phyloP scores from a whole-genome alignment of 2,888 invertebrate genomes.

The Aporophyla lueneburgensis region DNA sequence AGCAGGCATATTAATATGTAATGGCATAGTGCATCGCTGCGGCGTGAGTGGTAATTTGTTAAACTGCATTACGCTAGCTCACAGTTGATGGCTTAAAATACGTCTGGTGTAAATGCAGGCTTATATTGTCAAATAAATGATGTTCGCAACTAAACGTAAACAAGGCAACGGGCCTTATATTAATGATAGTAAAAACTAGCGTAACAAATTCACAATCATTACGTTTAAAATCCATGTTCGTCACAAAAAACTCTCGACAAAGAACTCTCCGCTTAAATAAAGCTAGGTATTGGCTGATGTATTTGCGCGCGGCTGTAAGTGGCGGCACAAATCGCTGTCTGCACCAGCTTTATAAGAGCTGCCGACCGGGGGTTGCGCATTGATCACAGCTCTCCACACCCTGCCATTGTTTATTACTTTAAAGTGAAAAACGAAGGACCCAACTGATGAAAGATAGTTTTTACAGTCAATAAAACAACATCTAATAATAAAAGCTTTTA shows the following conservation, averaged over 20 bases:
- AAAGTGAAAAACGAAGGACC: neutral
- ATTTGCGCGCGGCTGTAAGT: constrained; percentile 43
- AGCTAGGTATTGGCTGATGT: constrained; percentile 43
- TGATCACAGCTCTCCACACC: no score
- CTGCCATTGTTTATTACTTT: no score
- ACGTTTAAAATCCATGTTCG: constrained; percentile 15
- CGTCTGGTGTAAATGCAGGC: neutral
- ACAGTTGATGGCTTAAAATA: neutral
- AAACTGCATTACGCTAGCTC: neutral
- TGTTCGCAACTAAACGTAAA: neutral
- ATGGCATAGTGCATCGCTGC: neutral
- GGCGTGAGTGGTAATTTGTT: no score
- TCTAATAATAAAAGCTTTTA: neutral
- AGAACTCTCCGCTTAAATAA: constrained; percentile 37
- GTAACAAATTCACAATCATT: constrained; percentile 16
- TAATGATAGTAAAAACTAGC: constrained; percentile 23
- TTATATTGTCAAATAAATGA: neutral
- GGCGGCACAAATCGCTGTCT: no score
- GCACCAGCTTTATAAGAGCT: no score
- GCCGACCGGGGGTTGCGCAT: no score
- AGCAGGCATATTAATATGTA: neutral
- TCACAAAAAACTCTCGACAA: constrained; percentile 11
- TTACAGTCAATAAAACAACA: neutral
- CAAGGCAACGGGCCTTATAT: neutral
- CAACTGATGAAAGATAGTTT: neutral